Percentiles rank a stretch among this genome's conserved stretches.
Evolutionary conservation across 2,113 vertebrate genomes (phyloP).

Genomic region (Syngnathus typhle): DNA sequence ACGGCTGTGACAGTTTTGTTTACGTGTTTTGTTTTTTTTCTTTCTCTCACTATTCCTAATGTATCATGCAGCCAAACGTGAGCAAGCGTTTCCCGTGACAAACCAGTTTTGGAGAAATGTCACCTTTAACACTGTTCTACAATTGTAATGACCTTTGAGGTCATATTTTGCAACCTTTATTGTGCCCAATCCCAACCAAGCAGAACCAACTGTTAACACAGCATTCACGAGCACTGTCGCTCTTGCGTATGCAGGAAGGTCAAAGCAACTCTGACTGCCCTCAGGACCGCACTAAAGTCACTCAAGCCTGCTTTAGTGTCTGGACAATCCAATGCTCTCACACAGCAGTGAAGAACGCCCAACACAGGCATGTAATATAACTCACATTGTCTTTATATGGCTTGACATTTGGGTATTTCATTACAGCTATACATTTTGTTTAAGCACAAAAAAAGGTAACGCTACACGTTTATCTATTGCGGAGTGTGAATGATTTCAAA

Average conservation of each 20-base stretch:
- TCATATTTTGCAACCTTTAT: slow-evolving; percentile 17
- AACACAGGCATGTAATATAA: slow-evolving; percentile 32
- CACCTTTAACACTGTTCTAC: background rate
- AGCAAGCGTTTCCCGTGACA: slow-evolving; percentile 8
- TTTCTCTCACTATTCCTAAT: slow-evolving; percentile 34
- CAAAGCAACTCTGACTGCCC: slow-evolving; percentile 46
- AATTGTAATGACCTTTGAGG: slow-evolving; percentile 16
- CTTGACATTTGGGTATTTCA: slow-evolving; percentile 19
- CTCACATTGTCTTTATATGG: slow-evolving; percentile 32
- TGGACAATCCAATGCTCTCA: slow-evolving; percentile 51
- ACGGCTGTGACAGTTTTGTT: slow-evolving; percentile 72
- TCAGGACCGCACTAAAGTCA: slow-evolving; percentile 66
- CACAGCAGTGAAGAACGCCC: slow-evolving; percentile 43
- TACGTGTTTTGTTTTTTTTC: slow-evolving; percentile 42
- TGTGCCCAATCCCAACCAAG: slow-evolving; percentile 27
- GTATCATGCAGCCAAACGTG: slow-evolving; percentile 32
- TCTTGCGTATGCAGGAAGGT: slow-evolving; percentile 52
- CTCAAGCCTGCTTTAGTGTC: slow-evolving; percentile 63
- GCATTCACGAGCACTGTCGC: slow-evolving; percentile 50
- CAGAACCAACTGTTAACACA: slow-evolving; percentile 47
- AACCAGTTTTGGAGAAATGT: background rate
- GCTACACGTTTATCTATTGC: background rate
- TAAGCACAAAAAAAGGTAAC: background rate
- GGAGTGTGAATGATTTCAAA: background rate
- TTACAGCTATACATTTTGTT: background rate